Percentiles rank a stretch among this genome's conserved stretches.
These are phyloP conservation scores for Tribolium madens DNA, from an alignment of 1,140 invertebrate genomes.

Conservation along the genomic window DNA sequence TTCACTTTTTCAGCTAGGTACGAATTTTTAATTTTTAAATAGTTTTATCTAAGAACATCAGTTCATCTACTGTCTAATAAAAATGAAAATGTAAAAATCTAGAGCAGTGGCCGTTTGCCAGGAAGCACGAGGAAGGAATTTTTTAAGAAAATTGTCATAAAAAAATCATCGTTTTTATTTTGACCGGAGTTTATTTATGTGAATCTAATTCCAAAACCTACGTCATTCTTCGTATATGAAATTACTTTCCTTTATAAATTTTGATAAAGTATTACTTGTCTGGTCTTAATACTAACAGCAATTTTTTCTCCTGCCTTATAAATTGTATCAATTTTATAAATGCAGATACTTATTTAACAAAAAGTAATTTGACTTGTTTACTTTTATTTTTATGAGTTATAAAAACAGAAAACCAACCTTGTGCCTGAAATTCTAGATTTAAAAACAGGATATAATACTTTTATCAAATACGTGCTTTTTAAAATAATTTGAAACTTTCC, in stretches of 20 bases:
- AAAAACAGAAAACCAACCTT: no score
- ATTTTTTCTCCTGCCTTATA: no score
- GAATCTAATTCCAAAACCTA: neutral
- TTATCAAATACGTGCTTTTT: neutral
- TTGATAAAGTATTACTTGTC: no score
- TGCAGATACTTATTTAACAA: no score
- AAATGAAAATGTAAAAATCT: neutral
- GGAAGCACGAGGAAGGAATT: neutral
- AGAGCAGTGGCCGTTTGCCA: neutral
- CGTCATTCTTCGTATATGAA: neutral
- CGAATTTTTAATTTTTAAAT: no score
- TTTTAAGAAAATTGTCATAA: neutral
- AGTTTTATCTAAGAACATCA: neutral
- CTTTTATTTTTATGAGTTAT: no score
- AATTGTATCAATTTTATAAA: no score
- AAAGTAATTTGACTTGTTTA: no score
- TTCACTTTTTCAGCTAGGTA: no score
- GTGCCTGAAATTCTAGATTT: neutral
- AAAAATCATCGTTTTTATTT: neutral
- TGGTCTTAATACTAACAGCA: no score
- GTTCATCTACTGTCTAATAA: neutral
- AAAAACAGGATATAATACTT: neutral
- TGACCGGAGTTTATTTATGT: neutral
- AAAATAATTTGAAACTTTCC: neutral
- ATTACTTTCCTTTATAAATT: no score